phyloP scores from a whole-genome alignment of 2,888 invertebrate genomes.

The Dexiosoma caninum region DNA sequence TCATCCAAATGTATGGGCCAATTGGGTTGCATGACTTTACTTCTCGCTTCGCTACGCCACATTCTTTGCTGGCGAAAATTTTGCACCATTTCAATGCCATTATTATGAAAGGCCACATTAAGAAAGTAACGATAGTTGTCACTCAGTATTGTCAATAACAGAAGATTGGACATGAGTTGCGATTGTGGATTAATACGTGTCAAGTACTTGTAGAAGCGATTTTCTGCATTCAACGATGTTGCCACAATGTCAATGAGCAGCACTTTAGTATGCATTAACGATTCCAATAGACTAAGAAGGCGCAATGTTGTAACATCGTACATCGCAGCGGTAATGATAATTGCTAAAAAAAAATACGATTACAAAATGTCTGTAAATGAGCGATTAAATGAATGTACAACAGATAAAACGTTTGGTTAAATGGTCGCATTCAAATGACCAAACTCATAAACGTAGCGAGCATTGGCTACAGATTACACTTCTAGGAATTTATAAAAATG shows the following conservation, averaged over 20 bases:
- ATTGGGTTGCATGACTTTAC: conserved; percentile 35
- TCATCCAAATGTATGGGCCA: conserved; percentile 69
- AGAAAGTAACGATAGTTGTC: conserved; percentile 77
- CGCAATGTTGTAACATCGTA: conserved; percentile 73
- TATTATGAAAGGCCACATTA: conserved; percentile 72
- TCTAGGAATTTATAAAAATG: too few relatives aligned
- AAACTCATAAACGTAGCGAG: not conserved
- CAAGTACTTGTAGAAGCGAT: conserved; percentile 76
- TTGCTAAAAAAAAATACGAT: conserved; percentile 66
- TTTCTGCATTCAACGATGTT: conserved; percentile 75
- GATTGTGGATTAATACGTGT: conserved; percentile 69
- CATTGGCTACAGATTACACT: not conserved
- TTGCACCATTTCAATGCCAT: conserved; percentile 72
- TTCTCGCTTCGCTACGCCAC: conserved; percentile 48
- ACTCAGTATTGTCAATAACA: conserved; percentile 77
- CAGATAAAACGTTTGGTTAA: not conserved
- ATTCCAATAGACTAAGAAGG: conserved; percentile 67
- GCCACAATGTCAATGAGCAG: conserved; percentile 77
- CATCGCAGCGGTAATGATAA: conserved; percentile 75
- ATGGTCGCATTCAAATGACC: not conserved
- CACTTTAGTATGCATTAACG: conserved; percentile 73
- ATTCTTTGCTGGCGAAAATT: conserved; percentile 71
- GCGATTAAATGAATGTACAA: not conserved
- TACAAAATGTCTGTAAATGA: not conserved
- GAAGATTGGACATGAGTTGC: conserved; percentile 72